Evolutionary conservation across 2,888 invertebrate species (phyloP).

Genomic region (Listrodromus nycthemerus): DNA sequence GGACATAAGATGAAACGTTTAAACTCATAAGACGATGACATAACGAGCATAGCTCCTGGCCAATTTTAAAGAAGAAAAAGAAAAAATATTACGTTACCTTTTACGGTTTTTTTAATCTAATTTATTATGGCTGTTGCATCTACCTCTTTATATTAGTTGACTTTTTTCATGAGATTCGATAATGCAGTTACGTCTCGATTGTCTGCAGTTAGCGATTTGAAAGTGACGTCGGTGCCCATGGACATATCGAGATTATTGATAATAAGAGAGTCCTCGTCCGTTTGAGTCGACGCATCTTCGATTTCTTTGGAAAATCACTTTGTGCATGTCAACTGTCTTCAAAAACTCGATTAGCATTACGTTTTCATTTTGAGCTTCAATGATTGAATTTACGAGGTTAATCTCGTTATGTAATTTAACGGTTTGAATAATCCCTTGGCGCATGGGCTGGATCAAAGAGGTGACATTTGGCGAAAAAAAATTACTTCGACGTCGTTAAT

Average conservation of each 20-base stretch:
- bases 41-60: too few relatives aligned
- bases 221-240: conserved; percentile 51
- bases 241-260: conserved; percentile 53
- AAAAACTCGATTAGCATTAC: conserved; percentile 43
- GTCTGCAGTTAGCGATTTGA: conserved; percentile 45
- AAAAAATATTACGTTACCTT: conserved; percentile 55
- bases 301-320: conserved; percentile 50
- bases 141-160: conserved; percentile 48
- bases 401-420: conserved; percentile 56
- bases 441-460: conserved; percentile 59
- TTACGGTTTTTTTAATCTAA: conserved; percentile 54
- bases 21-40: too few relatives aligned
- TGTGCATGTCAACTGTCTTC: conserved; percentile 49
- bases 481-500: conserved; percentile 67
- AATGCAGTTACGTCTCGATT: conserved; percentile 42
- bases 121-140: conserved; percentile 50
- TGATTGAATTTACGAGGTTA: conserved; percentile 43
- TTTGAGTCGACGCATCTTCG: conserved; percentile 59
- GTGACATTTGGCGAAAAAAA: conserved; percentile 75
- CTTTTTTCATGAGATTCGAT: conserved; percentile 53
- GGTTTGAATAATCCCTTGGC: conserved; percentile 60
- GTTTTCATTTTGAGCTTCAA: conserved; percentile 54
- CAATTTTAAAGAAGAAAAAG: too few relatives aligned
- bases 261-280: conserved; percentile 52
- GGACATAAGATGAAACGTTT: too few relatives aligned